Conservation (phyloP, 2,888 invertebrate species). For the Calliphora vomitoria region DNA sequence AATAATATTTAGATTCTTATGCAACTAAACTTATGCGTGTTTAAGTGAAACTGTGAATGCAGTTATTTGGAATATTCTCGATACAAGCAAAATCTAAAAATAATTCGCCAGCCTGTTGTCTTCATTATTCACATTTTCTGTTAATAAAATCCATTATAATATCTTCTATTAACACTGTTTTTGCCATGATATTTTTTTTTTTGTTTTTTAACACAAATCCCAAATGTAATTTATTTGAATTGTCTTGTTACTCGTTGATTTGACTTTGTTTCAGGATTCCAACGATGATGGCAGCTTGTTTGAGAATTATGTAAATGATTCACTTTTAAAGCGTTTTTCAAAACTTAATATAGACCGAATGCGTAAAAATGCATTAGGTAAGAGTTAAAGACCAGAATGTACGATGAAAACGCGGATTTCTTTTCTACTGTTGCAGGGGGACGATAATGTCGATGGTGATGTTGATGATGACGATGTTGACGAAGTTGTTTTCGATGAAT, state of each 20-base stretch:
- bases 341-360: slow-evolving; percentile 85
- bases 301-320: slow-evolving; percentile 82
- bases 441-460: slow-evolving; percentile 68
- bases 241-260: slow-evolving; percentile 51
- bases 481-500: slow-evolving; percentile 80
- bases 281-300: slow-evolving; percentile 76
- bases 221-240: neutral
- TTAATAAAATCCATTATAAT: neutral
- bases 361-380: slow-evolving; percentile 86
- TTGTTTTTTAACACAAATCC: no score
- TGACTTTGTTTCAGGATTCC: slow-evolving; percentile 74
- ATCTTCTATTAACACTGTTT: neutral
- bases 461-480: slow-evolving; percentile 73
- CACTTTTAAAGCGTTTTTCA: slow-evolving; percentile 83
- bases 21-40: neutral
- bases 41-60: no score
- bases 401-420: slow-evolving; percentile 85
- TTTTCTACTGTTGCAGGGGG: slow-evolving; percentile 83
- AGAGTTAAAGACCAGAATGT: slow-evolving; percentile 82
- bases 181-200: neutral
- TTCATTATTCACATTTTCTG: neutral
- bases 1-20: slow-evolving; percentile 34
- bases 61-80: no score
- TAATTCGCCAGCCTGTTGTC: neutral
- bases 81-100: neutral